A percentile compares a stretch with the other conserved stretches of the same genome.
phyloP scores from a whole-genome alignment of 2,797 vertebrate species.

The Salmo trutta region DNA sequence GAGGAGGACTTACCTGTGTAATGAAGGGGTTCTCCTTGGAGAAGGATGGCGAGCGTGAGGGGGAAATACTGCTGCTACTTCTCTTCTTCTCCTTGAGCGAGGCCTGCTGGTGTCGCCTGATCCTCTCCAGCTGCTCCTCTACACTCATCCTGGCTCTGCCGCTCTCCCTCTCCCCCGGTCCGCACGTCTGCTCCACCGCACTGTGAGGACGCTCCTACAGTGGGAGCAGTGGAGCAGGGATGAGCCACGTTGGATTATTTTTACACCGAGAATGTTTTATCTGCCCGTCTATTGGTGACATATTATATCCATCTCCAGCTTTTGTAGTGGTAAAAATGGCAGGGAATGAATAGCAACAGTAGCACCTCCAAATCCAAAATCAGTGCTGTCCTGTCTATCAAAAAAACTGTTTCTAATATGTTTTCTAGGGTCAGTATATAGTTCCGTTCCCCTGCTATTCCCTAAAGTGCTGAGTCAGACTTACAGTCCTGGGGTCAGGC shows the following conservation, averaged over 20 bases:
- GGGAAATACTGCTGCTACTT: constrained; percentile 61
- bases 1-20: constrained; percentile 73
- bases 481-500: constrained; percentile 84
- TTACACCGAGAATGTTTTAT: too few species aligned
- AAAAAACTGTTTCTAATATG: too few species aligned
- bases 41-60: constrained; percentile 77
- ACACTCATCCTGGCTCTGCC: constrained; percentile 83
- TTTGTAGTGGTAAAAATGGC: constrained; percentile 67
- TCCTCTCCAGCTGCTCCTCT: constrained; percentile 94
- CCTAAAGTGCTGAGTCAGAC: constrained; percentile 23
- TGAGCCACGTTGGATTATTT: not conserved
- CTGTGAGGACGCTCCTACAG: constrained; percentile 89
- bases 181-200: constrained; percentile 81
- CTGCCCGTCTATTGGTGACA: not conserved
- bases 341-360: too few species aligned
- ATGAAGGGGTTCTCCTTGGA: constrained; percentile 77
- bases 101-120: constrained; percentile 91
- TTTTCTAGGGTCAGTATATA: constrained; percentile 68
- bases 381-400: too few species aligned
- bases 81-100: constrained; percentile 82
- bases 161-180: constrained; percentile 67
- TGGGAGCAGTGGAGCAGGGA: not conserved
- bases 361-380: too few species aligned
- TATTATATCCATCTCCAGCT: not conserved
- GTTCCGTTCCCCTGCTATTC: not conserved